Evolutionary conservation across 2,797 vertebrate genomes (phyloP), one percentile per base, ranked within the genome.

Genomic region (Myiotriccus ornatus): DNA sequence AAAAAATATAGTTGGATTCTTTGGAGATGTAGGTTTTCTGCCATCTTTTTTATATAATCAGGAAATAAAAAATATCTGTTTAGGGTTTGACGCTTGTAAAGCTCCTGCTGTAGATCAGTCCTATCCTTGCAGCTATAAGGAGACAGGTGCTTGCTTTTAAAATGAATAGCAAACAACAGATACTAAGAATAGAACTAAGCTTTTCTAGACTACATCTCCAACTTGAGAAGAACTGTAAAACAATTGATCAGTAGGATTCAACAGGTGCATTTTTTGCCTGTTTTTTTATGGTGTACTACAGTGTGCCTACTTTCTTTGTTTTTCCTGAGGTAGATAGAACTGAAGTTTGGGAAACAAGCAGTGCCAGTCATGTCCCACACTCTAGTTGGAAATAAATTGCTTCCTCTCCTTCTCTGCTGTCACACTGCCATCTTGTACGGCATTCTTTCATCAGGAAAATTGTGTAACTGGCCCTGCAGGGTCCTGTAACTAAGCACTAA

Each of bases 381-480:
- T 85, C 23, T 10, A 32, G 13, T 4, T 89, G 44, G 52, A 75
- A 91, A 87, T 59, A 82, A 91, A 86, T 80, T 32, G 47, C 44
- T 77, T 75, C 69, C 53, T 80, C 84, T 68, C 53, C 55, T 91
- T 60, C 56, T 81, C 57, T 88, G 65, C 82, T 82, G 4, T 67
- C 68, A 59, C 56, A 7, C 57, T 64, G 34, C 50, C 90, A 46
- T 43, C 57, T 64, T 8, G 32, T 11, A 30, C 1, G 4, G 50
- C 35, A 41, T 78, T 69, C 79, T 87, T 88, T 77, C 65, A 50
- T 53, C 1, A 28, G 73, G 44, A 89, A 86, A 76, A 96, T 20
- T 16, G 55, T n/a, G 2, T 37, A 62, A 90, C 83, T 81, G 86
- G 73, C 83, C 76, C 62, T 65, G 77, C 85, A 47, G 84, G 93